These are phyloP conservation scores for Linnaemya vulpina DNA, from an alignment of 2,888 invertebrate genomes.

Conservation along the genomic window DNA sequence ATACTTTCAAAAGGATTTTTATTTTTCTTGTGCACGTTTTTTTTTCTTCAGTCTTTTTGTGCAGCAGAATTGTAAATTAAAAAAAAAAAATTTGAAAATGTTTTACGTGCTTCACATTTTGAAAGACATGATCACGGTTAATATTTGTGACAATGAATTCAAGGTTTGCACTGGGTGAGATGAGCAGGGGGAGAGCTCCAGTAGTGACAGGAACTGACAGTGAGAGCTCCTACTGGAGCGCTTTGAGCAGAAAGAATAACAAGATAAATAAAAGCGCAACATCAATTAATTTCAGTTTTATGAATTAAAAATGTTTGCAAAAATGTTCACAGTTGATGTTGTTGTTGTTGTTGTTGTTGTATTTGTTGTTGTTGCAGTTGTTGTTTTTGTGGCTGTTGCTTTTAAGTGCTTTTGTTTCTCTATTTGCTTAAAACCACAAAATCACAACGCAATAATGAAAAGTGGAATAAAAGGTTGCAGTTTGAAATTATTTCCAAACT, in stretches of 20 bases:
- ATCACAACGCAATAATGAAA: constrained; percentile 1
- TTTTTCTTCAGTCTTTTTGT: neutral
- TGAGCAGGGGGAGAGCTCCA: neutral
- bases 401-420: neutral
- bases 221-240: neutral
- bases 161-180: neutral
- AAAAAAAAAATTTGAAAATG: constrained; percentile 39
- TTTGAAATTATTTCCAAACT: neutral
- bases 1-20: neutral
- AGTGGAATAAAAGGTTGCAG: neutral
- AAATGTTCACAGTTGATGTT: constrained; percentile 9
- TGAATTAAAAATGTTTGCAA: constrained; percentile 6
- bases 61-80: neutral
- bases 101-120: constrained; percentile 63
- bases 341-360: neutral
- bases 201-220: neutral
- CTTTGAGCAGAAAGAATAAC: neutral
- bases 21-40: neutral
- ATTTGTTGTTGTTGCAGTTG: neutral
- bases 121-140: constrained; percentile 38
- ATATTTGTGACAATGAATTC: neutral
- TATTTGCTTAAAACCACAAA: constrained; percentile 22
- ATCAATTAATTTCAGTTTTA: constrained; percentile 61
- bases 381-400: neutral
- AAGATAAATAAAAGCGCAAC: constrained; percentile 28